These are phyloP conservation scores for Xestia c-nigrum DNA, from an alignment of 2,888 invertebrate species.

Conservation along the genomic window DNA sequence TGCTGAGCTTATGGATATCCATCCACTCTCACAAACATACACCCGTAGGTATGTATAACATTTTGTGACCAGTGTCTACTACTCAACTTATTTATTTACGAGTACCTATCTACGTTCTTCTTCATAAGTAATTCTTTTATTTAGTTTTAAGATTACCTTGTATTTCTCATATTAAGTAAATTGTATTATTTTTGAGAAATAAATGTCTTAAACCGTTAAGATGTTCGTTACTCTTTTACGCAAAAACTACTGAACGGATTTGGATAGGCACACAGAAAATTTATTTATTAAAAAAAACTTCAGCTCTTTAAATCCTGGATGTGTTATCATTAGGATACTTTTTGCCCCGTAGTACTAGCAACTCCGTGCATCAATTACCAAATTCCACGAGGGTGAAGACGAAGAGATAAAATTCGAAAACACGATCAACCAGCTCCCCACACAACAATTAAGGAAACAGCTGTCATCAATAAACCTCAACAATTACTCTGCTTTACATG, in stretches of 20 bases:
- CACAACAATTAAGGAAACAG: not conserved
- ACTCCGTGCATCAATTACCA: not conserved
- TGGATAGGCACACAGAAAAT: not conserved
- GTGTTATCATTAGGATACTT: not conserved
- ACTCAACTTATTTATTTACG: no score
- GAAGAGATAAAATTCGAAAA: not conserved
- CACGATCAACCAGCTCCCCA: no score
- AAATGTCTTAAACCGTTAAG: no score
- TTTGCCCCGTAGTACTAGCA: not conserved
- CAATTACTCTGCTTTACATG: constrained; percentile 16
- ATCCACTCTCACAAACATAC: no score
- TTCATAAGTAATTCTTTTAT: no score
- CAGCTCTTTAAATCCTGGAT: not conserved
- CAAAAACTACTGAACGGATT: not conserved
- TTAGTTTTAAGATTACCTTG: no score
- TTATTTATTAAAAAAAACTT: not conserved
- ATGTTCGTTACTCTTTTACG: not conserved
- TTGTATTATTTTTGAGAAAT: no score
- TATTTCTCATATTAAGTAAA: no score
- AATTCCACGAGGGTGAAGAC: not conserved
- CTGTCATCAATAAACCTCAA: constrained; percentile 19
- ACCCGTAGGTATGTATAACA: not conserved
- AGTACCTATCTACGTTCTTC: no score
- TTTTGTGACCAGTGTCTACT: no score
- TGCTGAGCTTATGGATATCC: no score